Conservation (phyloP, 1,140 invertebrate genomes). For the Oncopodura yosiiana region DNA sequence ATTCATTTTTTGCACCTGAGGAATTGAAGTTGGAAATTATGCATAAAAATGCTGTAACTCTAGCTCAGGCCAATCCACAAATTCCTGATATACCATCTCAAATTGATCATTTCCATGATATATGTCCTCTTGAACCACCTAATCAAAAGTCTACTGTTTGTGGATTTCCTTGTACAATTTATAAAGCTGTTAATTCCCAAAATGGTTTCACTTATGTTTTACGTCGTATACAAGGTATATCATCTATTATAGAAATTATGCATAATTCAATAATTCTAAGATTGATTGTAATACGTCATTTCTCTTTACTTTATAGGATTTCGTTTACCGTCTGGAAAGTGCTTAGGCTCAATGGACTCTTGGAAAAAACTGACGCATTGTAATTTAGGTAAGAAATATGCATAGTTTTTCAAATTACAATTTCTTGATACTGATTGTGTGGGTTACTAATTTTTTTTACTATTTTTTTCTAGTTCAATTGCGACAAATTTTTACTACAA, state of each 20-base stretch:
- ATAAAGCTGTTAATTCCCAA: slow-evolving; percentile 79
- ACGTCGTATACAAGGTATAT: slow-evolving; percentile 72
- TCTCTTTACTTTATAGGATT: slow-evolving; percentile 49
- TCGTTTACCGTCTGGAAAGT: slow-evolving; percentile 70
- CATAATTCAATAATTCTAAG: too few relatives aligned
- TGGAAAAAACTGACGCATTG: slow-evolving; percentile 91
- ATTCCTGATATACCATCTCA: slow-evolving; percentile 65
- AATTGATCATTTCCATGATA: slow-evolving; percentile 80
- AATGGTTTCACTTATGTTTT: slow-evolving; percentile 77
- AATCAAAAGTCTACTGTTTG: slow-evolving; percentile 53
- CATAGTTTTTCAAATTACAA: too few relatives aligned
- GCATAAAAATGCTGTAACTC: slow-evolving; percentile 60
- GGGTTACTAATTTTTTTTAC: too few relatives aligned
- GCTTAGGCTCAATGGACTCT: slow-evolving; percentile 71
- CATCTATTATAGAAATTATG: background rate
- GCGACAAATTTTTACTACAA: slow-evolving; percentile 87
- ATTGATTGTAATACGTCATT: background rate
- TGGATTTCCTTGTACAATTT: slow-evolving; percentile 73
- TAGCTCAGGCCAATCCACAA: slow-evolving; percentile 57
- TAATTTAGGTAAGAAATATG: too few relatives aligned
- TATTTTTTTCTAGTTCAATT: too few relatives aligned
- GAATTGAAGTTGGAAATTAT: slow-evolving; percentile 64
- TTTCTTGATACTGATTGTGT: too few relatives aligned
- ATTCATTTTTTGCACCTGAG: slow-evolving; percentile 61
- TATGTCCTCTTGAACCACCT: slow-evolving; percentile 70